phyloP scores from a whole-genome alignment of 1,140 invertebrate species.

The Drosophila ercepeae region DNA sequence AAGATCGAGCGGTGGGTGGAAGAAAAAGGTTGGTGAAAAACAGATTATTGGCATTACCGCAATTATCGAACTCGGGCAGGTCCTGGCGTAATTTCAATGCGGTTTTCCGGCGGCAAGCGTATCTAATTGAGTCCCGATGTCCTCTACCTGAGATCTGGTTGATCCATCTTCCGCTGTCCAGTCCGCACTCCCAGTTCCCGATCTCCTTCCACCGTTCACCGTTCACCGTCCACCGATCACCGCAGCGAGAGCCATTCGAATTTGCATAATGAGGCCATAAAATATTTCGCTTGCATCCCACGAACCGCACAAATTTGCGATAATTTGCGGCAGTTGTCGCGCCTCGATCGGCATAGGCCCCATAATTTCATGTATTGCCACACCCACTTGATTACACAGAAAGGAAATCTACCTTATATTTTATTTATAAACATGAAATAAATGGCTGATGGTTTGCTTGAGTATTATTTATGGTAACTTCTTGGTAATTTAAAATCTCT shows the following conservation, averaged over 20 bases:
- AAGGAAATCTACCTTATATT: background rate
- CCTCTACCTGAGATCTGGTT: slow-evolving; percentile 32
- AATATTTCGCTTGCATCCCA: slow-evolving; percentile 80
- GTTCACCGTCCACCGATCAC: too few species aligned
- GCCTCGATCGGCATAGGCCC: slow-evolving; percentile 58
- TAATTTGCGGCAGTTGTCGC: slow-evolving; percentile 81
- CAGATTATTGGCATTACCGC: slow-evolving; percentile 80
- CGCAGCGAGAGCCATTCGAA: slow-evolving; percentile 60
- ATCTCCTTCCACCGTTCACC: slow-evolving; percentile 48
- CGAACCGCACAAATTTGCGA: slow-evolving; percentile 73
- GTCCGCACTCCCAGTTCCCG: slow-evolving; percentile 2
- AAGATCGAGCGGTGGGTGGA: slow-evolving; percentile 3
- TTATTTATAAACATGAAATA: background rate
- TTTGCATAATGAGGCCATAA: slow-evolving; percentile 83
- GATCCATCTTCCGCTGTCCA: slow-evolving; percentile 17
- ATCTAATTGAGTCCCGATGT: slow-evolving; percentile 39
- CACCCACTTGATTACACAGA: slow-evolving; percentile 40
- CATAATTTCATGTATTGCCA: slow-evolving; percentile 29
- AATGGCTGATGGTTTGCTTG: too few species aligned
- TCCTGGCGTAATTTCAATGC: slow-evolving; percentile 77
- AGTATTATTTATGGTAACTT: too few species aligned
- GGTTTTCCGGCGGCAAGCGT: slow-evolving; percentile 71
- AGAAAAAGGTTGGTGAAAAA: slow-evolving; percentile 36
- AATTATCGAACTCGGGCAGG: slow-evolving; percentile 78
- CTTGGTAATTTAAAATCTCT: background rate